These are phyloP conservation scores for Cranoglanis bouderius DNA, from an alignment of 2,113 vertebrate species.

Conservation along the genomic window DNA sequence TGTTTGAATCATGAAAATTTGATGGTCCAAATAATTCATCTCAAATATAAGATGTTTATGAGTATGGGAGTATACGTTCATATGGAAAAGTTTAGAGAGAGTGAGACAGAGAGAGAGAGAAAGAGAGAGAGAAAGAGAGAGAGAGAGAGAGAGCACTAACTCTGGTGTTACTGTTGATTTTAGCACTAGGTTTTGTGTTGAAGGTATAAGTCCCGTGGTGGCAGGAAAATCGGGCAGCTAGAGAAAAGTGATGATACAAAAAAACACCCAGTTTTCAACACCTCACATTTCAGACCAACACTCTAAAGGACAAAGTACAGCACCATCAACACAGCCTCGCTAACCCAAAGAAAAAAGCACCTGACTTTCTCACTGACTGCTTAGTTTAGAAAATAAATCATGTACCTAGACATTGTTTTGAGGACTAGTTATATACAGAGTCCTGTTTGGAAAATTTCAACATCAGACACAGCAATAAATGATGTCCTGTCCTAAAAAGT, in stretches of 20 bases:
- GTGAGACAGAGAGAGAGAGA: background rate
- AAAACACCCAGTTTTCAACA: background rate
- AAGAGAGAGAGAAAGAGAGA: background rate
- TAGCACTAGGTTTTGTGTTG: background rate
- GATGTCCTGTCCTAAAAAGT: background rate
- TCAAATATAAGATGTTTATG: background rate
- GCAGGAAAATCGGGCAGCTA: slow-evolving; percentile 26
- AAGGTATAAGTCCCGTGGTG: background rate
- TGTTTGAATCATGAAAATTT: background rate
- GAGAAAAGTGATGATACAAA: slow-evolving; percentile 1
- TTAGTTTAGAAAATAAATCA: background rate
- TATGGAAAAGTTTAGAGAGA: background rate
- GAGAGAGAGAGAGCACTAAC: background rate
- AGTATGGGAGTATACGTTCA: background rate
- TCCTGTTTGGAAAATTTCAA: background rate
- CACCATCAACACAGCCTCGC: background rate
- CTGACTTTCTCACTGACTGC: background rate
- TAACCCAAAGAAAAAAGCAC: background rate
- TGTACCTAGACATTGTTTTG: background rate
- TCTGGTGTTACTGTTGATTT: slow-evolving; percentile 21
- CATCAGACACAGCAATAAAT: background rate
- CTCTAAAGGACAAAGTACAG: background rate
- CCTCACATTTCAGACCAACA: background rate
- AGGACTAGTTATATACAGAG: background rate
- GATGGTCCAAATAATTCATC: background rate